phyloP scores from a whole-genome alignment of 2,113 vertebrate species.

The Varanus komodoensis region DNA sequence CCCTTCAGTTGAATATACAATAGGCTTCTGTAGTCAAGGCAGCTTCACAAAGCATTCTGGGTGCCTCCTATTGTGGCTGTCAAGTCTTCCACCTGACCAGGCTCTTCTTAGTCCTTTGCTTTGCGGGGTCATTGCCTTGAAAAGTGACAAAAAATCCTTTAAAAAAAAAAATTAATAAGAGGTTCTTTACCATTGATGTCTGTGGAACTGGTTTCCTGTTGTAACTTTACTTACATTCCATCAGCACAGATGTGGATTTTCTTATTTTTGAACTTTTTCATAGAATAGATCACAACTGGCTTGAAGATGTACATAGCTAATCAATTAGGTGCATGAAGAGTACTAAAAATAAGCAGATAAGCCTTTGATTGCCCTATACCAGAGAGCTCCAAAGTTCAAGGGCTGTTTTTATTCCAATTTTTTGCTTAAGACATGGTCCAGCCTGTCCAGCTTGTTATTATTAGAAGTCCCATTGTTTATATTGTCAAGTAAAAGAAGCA shows the following conservation, averaged over 20 bases:
- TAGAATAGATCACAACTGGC: conserved; percentile 38
- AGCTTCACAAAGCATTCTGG: neutral
- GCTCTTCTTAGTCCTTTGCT: neutral
- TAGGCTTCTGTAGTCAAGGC: neutral
- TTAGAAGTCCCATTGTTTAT: conserved; percentile 33
- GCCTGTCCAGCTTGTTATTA: conserved; percentile 25
- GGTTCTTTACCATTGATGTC: conserved; percentile 18
- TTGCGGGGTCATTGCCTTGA: neutral
- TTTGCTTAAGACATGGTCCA: conserved; percentile 45
- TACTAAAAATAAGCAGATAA: conserved; percentile 29
- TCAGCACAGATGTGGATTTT: conserved; percentile 36
- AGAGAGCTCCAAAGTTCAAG: neutral
- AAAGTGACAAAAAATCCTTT: neutral
- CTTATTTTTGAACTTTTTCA: conserved; percentile 56
- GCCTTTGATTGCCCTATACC: conserved; percentile 43
- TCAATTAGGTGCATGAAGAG: conserved; percentile 50
- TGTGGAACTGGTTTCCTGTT: conserved; percentile 31
- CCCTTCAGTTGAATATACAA: neutral
- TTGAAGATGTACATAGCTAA: conserved; percentile 55
- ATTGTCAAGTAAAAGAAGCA: conserved; percentile 1
- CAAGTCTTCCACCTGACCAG: neutral
- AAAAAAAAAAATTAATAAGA: neutral
- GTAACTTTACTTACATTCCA: conserved; percentile 47
- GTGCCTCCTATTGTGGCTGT: neutral
- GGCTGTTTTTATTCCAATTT: conserved; percentile 54